phyloP scores from a whole-genome alignment of 2,888 invertebrate species.

The Bedellia somnulentella region DNA sequence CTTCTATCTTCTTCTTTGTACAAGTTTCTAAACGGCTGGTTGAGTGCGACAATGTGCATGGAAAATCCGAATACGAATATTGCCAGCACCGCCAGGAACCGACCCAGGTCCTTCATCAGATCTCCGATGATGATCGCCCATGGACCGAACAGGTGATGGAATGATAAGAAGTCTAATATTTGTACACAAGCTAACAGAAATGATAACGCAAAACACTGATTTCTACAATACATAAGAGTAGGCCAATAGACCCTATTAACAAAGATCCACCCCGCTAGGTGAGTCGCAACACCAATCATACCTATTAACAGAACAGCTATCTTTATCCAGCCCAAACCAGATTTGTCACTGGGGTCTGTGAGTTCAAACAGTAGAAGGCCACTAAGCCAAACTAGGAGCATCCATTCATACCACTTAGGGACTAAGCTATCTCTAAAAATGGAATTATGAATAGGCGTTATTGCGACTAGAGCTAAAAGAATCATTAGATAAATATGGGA shows the following conservation, averaged over 20 bases:
- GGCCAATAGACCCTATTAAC: conserved; percentile 74
- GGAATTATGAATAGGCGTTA: conserved; percentile 80
- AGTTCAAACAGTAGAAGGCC: conserved; percentile 94
- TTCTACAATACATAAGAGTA: conserved; percentile 89
- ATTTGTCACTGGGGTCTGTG: conserved; percentile 96
- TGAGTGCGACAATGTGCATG: conserved; percentile 93
- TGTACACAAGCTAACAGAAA: conserved; percentile 96
- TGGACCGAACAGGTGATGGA: conserved; percentile 98
- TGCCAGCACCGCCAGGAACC: conserved; percentile 94
- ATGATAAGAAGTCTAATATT: conserved; percentile 95
- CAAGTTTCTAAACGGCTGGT: conserved; percentile 86
- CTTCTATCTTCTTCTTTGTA: conserved; percentile 63
- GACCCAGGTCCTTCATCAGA: conserved; percentile 89
- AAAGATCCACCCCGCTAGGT: conserved; percentile 78
- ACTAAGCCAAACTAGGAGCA: conserved; percentile 91
- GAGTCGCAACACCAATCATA: conserved; percentile 87
- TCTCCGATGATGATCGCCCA: conserved; percentile 99
- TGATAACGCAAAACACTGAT: conserved; percentile 95
- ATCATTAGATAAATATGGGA: conserved; percentile 97
- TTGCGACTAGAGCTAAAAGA: conserved; percentile 86
- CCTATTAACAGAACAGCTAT: conserved; percentile 83
- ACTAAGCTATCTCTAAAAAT: conserved; percentile 77
- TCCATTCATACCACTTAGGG: conserved; percentile 96
- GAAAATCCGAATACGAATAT: conserved; percentile 99
- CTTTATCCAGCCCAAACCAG: conserved; percentile 94